A percentile compares a stretch with the other conserved stretches of the same genome.
Conservation (phyloP, 2,113 vertebrate genomes). For the Oreochromis aureus region DNA sequence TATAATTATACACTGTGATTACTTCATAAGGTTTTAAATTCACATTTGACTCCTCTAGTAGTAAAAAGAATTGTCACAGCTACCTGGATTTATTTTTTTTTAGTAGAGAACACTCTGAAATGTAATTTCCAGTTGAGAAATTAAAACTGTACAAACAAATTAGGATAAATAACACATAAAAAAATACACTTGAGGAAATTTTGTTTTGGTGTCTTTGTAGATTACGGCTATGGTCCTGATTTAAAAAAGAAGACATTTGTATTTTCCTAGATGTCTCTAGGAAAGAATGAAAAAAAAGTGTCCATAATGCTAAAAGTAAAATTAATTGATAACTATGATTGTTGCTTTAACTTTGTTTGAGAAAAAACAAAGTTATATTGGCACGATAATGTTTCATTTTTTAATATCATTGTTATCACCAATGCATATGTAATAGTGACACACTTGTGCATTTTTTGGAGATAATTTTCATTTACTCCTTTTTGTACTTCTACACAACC, state of each 20-base stretch:
- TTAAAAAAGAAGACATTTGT: background rate
- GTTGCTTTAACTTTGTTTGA: background rate
- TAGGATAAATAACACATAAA: background rate
- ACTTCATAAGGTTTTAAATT: background rate
- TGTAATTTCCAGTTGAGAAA: background rate
- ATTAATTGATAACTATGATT: background rate
- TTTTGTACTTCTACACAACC: background rate
- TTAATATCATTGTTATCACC: background rate
- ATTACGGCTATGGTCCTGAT: background rate
- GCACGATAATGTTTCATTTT: background rate
- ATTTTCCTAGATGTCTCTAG: background rate
- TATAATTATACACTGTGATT: background rate
- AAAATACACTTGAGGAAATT: background rate
- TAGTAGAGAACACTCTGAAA: background rate
- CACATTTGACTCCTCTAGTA: background rate
- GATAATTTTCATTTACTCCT: background rate
- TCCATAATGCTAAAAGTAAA: background rate
- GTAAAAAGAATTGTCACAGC: background rate
- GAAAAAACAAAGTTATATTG: background rate
- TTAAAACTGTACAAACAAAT: background rate
- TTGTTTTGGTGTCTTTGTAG: background rate
- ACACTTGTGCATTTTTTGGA: background rate
- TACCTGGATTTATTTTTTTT: background rate
- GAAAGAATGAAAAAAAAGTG: background rate
- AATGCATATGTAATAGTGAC: background rate